Evolutionary conservation across 2,888 invertebrate genomes (phyloP).

Genomic region (Xanthorhoe spadicearia): DNA sequence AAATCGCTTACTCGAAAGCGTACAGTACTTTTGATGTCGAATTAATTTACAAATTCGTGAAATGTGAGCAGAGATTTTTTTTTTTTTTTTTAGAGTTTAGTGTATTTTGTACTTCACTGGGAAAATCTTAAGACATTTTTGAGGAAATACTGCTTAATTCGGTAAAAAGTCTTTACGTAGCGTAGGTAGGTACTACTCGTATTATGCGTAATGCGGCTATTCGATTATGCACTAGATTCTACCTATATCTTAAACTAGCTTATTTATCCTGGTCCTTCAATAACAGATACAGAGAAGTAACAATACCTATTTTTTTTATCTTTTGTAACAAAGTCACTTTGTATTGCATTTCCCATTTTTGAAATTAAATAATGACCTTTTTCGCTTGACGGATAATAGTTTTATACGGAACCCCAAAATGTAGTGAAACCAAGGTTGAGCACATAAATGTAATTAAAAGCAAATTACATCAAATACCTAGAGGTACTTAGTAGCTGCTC

Average conservation of each 20-base stretch:
- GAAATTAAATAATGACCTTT: not conserved
- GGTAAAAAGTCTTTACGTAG: no score
- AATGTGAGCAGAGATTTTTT: not conserved
- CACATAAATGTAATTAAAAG: conserved; percentile 58
- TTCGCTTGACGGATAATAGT: no score
- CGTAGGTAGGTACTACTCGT: no score
- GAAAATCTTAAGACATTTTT: not conserved
- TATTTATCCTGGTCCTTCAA: no score
- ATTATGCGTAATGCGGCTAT: no score
- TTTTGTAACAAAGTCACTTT: no score
- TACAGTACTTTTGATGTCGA: conserved; percentile 15
- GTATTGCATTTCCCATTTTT: not conserved
- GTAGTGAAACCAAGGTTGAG: conserved; percentile 59
- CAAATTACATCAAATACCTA: conserved; percentile 55
- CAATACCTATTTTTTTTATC: no score
- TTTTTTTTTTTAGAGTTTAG: not conserved
- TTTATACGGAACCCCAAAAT: conserved; percentile 52
- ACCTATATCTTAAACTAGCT: no score
- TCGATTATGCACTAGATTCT: no score
- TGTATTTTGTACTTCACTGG: not conserved
- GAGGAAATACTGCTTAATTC: no score
- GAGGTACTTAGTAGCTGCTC: conserved; percentile 41
- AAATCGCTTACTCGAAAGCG: conserved; percentile 2
- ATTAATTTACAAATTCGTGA: conserved; percentile 1
- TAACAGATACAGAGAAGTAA: no score